Percentiles rank a stretch among this genome's conserved stretches.
These are phyloP conservation scores for Phalera bucephala DNA, from an alignment of 2,888 invertebrate species.

Conservation along the genomic window DNA sequence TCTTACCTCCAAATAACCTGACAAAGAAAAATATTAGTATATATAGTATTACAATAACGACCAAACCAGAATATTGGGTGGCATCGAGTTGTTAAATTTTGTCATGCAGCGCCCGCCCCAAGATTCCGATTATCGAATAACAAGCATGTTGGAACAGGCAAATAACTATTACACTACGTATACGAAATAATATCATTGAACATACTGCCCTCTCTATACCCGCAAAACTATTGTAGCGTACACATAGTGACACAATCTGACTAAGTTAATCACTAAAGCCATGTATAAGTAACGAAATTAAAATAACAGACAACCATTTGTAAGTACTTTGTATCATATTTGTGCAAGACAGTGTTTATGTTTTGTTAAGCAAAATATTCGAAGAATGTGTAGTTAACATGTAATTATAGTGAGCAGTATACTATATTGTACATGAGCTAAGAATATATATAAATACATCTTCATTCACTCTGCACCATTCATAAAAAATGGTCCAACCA, in stretches of 20 bases:
- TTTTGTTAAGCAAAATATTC: constrained; percentile 28
- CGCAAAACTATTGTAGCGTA: constrained; percentile 30
- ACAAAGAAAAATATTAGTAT: constrained; percentile 58
- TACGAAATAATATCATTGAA: constrained; percentile 15
- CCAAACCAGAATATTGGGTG: constrained; percentile 36
- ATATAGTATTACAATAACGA: constrained; percentile 29
- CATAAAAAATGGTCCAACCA: constrained; percentile 12
- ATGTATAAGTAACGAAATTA: constrained; percentile 21
- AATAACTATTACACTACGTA: constrained; percentile 26
- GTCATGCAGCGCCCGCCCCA: constrained; percentile 20
- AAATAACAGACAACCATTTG: constrained; percentile 22
- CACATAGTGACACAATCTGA: constrained; percentile 27
- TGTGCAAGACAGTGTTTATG: constrained; percentile 26
- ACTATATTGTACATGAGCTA: constrained; percentile 24
- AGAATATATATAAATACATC: constrained; percentile 35
- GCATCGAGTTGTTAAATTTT: constrained; percentile 4
- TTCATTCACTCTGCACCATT: constrained; percentile 26
- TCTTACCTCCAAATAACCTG: constrained; percentile 77
- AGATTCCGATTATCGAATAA: constrained; percentile 34
- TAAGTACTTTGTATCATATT: constrained; percentile 19
- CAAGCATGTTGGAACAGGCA: constrained; percentile 32
- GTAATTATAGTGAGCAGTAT: constrained; percentile 21
- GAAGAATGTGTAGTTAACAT: constrained; percentile 30
- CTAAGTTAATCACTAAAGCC: constrained; percentile 34
- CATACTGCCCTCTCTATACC: constrained; percentile 12